Evolutionary conservation across 1,140 invertebrate genomes (phyloP).

Genomic region (Cherax quadricarinatus): DNA sequence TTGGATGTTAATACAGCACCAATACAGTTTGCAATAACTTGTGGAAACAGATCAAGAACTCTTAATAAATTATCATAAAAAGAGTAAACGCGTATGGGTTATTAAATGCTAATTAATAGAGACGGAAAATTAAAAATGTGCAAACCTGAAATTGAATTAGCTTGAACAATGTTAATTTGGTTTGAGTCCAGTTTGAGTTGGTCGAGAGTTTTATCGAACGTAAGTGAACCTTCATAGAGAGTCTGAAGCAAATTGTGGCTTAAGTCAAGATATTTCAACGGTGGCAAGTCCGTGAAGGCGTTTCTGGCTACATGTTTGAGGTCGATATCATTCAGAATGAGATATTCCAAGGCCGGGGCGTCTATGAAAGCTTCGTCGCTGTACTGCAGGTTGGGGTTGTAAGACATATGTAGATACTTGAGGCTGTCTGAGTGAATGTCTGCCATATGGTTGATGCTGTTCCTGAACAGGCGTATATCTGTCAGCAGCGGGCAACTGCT

Average conservation of each 20-base stretch:
- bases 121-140: too few species aligned
- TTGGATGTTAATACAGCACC: too few species aligned
- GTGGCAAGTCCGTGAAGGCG: background rate
- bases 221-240: background rate
- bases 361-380: conserved; percentile 26
- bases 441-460: conserved; percentile 30
- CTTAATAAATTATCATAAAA: too few species aligned
- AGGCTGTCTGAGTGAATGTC: conserved; percentile 27
- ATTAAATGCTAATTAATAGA: background rate
- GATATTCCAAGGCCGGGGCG: conserved; percentile 11
- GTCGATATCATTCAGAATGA: conserved; percentile 37
- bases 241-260: background rate
- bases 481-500: background rate
- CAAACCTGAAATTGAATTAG: conserved; percentile 5
- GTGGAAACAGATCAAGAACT: too few species aligned
- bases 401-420: conserved; percentile 29
- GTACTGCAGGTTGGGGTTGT: conserved; percentile 21
- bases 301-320: background rate
- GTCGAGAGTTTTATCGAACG: background rate
- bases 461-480: conserved; percentile 48
- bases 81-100: too few species aligned
- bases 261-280: conserved; percentile 20
- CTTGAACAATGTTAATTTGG: background rate
- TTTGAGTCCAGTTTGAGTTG: conserved; percentile 30
- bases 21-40: too few species aligned